phyloP scores from a whole-genome alignment of 1,140 invertebrate species.

The Drosophila teissieri region DNA sequence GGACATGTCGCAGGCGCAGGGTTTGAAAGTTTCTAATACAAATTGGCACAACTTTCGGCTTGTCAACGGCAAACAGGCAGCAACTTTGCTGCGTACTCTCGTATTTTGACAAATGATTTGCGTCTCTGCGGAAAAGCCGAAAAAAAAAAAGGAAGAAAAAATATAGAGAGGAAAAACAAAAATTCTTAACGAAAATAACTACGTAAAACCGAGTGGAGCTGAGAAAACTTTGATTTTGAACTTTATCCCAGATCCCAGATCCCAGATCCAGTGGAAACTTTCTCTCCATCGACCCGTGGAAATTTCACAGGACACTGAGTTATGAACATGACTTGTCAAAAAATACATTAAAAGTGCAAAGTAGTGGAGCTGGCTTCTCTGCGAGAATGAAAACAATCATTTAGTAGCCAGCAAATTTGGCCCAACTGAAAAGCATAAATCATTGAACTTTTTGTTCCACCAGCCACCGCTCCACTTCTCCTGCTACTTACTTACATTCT shows the following conservation, averaged over 20 bases:
- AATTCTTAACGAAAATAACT: conserved; percentile 47
- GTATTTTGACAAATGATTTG: conserved; percentile 83
- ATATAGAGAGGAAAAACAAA: conserved; percentile 25
- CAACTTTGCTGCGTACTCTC: conserved; percentile 55
- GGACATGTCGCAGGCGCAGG: conserved; percentile 54
- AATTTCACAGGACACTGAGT: conserved; percentile 80
- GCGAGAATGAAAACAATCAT: conserved; percentile 71
- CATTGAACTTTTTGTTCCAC: conserved; percentile 71
- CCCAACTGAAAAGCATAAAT: conserved; percentile 74
- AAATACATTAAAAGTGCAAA: conserved; percentile 81
- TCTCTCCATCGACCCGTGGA: conserved; percentile 33
- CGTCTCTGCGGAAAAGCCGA: conserved; percentile 47
- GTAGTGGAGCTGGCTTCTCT: conserved; percentile 49
- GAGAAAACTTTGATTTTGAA: conserved; percentile 77
- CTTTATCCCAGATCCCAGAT: conserved; percentile 55
- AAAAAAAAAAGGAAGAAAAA: conserved; percentile 55
- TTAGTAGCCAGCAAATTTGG: conserved; percentile 68
- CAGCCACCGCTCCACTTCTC: not conserved
- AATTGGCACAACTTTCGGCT: conserved; percentile 80
- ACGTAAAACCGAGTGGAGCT: conserved; percentile 58
- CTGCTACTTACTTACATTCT: not conserved
- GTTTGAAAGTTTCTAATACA: conserved; percentile 74
- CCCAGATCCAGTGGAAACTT: conserved; percentile 39
- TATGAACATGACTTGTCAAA: conserved; percentile 83
- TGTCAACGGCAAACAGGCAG: conserved; percentile 77